These are phyloP conservation scores for Lasioglossum marginatum DNA, from an alignment of 2,888 invertebrate genomes.

Conservation along the genomic window DNA sequence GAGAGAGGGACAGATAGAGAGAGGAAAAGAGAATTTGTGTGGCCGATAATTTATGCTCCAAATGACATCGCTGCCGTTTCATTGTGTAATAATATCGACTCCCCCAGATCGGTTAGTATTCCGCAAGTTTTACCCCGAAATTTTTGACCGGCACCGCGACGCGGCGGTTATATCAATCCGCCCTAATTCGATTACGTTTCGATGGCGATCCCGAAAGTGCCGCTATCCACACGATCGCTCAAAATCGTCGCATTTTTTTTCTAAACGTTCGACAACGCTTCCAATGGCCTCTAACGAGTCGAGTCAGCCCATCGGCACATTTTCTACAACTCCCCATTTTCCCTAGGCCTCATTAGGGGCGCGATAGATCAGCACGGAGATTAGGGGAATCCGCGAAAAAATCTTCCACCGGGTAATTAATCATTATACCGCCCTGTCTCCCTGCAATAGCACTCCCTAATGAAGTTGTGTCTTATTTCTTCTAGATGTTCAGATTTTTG, in stretches of 20 bases:
- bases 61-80: neutral
- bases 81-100: slow-evolving; percentile 37
- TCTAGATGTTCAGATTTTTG: neutral
- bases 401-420: neutral
- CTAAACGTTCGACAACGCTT: neutral
- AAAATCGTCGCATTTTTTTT: slow-evolving; percentile 14
- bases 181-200: slow-evolving; percentile 44
- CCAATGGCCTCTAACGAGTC: neutral
- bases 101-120: slow-evolving; percentile 30
- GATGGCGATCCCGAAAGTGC: slow-evolving; percentile 26
- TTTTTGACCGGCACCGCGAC: slow-evolving; percentile 1
- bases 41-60: slow-evolving; percentile 15
- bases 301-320: neutral
- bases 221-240: slow-evolving; percentile 8
- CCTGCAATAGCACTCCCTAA: neutral
- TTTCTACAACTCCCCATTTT: neutral
- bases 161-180: slow-evolving; percentile 42
- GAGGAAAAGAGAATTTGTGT: neutral
- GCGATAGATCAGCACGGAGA: neutral
- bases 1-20: neutral
- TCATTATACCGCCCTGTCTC: neutral
- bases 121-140: slow-evolving; percentile 32
- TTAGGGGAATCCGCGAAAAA: neutral
- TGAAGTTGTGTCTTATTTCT: neutral
- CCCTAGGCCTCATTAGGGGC: neutral